Evolutionary conservation across 2,888 invertebrate genomes (phyloP), one percentile per base, ranked within the genome.

Genomic region (Lycia hirtaria): DNA sequence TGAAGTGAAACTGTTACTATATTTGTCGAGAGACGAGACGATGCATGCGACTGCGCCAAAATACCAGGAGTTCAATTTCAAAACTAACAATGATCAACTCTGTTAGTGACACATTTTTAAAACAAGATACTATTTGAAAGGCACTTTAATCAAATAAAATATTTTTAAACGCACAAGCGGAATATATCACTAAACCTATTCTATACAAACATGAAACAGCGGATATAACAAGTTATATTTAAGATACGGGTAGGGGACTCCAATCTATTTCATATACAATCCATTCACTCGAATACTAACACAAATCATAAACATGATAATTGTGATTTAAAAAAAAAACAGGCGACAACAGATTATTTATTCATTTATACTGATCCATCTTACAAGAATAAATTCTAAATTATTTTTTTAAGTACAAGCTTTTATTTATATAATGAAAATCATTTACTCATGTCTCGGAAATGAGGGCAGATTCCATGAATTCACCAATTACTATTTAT

Each of bases 121-220:
- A 61, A 61, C 47, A 49, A 41, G 56, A 62, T 45, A 61, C 55
- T 56, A 63, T 47, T 32, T 48, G 37, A 62, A 61, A 67, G 64
- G 64, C 65, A 60, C 58, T 61, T 59, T 63, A 37, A 67, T 65
- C 65, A 67, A 65, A 65, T 67, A 62, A 63, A 55, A 50, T 55
- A 56, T 38, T 40, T 60, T 47, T 44, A 58, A 63, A 58, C 56
- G 58, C 52, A 32, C 32, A 49, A 53, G 47, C 64, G 57, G 58
- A 57, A 63, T 65, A 53, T 50, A 61, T 60, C 15, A 50, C 56
- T 56, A 64, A 32, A 52, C 20, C 57, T 60, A 62, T 54, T 54
- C 53, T 65, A 66, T 60, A 64, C 54, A 66, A 64, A 62, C 56
- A 57, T 51, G 37, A 53, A 43, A 54, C 37, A 45, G 37, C 56